These are phyloP conservation scores for Chrysolina americana DNA, from an alignment of 2,888 invertebrate genomes.

Conservation along the genomic window DNA sequence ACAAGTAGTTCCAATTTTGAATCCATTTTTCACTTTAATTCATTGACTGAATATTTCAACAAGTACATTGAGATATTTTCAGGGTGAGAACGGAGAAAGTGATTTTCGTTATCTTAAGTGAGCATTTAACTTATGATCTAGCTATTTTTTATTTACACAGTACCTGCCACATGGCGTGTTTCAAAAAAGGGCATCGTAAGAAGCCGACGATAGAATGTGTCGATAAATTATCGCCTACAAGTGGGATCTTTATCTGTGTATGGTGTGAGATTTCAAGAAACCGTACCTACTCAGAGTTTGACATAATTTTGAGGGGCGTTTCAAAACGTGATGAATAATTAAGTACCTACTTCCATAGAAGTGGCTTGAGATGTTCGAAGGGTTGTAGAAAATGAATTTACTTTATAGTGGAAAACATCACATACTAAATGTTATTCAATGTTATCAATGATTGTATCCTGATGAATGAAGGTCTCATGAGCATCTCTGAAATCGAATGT, in stretches of 20 bases:
- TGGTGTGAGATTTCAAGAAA: slow-evolving; percentile 45
- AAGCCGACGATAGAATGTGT: slow-evolving; percentile 47
- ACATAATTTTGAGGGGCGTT: slow-evolving; percentile 6
- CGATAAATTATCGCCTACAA: slow-evolving; percentile 50
- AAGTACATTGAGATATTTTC: not conserved
- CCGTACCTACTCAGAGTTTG: not conserved
- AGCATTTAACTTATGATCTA: slow-evolving; percentile 31
- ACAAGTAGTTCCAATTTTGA: no score
- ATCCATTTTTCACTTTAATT: not conserved
- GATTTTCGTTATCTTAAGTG: slow-evolving; percentile 14
- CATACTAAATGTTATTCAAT: no score
- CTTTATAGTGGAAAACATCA: no score
- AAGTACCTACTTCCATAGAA: slow-evolving; percentile 16
- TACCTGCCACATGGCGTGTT: slow-evolving; percentile 43
- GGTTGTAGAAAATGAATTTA: not conserved
- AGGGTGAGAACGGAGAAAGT: not conserved
- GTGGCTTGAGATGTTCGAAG: not conserved
- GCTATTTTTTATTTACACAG: slow-evolving; percentile 38
- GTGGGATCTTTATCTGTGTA: slow-evolving; percentile 41
- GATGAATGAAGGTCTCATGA: no score
- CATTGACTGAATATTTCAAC: not conserved
- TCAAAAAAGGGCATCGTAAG: slow-evolving; percentile 38
- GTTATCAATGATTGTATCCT: no score
- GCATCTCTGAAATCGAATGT: no score
- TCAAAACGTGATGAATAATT: slow-evolving; percentile 17